A percentile compares a stretch with the other conserved stretches of the same genome.
phyloP scores from a whole-genome alignment of 2,888 invertebrate genomes.

The Polyploca ridens region DNA sequence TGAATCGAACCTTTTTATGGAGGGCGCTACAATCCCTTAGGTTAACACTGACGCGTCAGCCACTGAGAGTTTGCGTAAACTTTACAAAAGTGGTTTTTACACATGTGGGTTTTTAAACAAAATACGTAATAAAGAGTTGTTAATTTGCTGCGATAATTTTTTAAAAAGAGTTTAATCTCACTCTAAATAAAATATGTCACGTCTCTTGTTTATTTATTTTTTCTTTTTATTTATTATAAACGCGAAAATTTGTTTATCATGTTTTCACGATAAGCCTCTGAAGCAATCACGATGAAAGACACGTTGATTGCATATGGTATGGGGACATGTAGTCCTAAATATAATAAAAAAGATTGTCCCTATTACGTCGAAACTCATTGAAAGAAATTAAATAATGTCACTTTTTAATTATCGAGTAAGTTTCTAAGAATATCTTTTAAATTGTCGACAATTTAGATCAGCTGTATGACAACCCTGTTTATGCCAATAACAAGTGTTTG shows the following conservation, averaged over 20 bases:
- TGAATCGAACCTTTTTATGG: constrained; percentile 81
- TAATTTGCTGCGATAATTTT: too few relatives aligned
- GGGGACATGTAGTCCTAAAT: neutral
- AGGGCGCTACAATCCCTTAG: constrained; percentile 72
- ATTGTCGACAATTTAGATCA: neutral
- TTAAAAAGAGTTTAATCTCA: too few relatives aligned
- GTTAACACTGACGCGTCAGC: constrained; percentile 70
- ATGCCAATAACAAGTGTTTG: neutral
- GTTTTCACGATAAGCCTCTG: too few relatives aligned
- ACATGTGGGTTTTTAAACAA: constrained; percentile 22
- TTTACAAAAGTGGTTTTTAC: constrained; percentile 36
- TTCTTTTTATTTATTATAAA: too few relatives aligned
- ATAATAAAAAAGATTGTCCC: neutral
- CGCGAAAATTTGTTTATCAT: too few relatives aligned
- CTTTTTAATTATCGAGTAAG: neutral
- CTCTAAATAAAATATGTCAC: too few relatives aligned
- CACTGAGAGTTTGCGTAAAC: constrained; percentile 48
- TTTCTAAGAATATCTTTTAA: neutral
- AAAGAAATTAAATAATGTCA: neutral
- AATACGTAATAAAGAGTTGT: neutral
- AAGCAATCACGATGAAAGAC: too few relatives aligned
- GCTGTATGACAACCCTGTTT: neutral
- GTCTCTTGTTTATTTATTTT: too few relatives aligned
- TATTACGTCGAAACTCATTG: neutral
- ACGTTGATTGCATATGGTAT: too few relatives aligned